phyloP scores from a whole-genome alignment of 1,140 invertebrate genomes.

The Caenorhabditis tropicalis region DNA sequence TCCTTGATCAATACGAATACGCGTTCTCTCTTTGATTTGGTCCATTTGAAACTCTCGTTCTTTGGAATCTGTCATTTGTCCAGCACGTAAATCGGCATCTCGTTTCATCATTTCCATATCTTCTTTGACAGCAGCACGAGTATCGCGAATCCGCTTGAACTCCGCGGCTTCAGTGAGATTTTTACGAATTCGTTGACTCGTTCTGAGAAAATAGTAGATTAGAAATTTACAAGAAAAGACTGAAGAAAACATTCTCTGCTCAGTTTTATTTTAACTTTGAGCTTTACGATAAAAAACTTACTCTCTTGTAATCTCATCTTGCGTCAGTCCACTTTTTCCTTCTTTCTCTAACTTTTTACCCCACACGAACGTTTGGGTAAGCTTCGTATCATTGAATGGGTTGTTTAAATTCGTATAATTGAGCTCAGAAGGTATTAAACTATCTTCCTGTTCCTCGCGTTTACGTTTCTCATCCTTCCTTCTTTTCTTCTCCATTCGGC shows the following conservation, averaged over 20 bases:
- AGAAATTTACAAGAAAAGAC: no score
- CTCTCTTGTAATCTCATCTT: slow-evolving; percentile 84
- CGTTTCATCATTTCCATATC: slow-evolving; percentile 85
- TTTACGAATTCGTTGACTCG: slow-evolving; percentile 59
- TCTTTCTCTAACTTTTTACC: slow-evolving; percentile 93
- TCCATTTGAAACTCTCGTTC: slow-evolving; percentile 78
- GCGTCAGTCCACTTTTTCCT: slow-evolving; percentile 81
- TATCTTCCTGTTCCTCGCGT: slow-evolving; percentile 34
- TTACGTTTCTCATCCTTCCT: slow-evolving; percentile 78
- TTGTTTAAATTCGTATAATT: slow-evolving; percentile 94
- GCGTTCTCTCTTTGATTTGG: slow-evolving; percentile 78
- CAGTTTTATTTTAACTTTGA: no score
- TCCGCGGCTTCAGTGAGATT: slow-evolving; percentile 75
- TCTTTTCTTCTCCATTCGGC: slow-evolving; percentile 87
- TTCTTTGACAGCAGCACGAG: slow-evolving; percentile 85
- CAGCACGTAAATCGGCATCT: slow-evolving; percentile 90
- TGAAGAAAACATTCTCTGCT: no score
- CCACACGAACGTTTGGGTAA: slow-evolving; percentile 94
- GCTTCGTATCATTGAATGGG: slow-evolving; percentile 94
- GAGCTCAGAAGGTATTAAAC: slow-evolving; percentile 58
- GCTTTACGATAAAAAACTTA: no score
- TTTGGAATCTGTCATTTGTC: slow-evolving; percentile 86
- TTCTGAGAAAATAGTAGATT: slow-evolving; percentile 77
- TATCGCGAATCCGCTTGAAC: slow-evolving; percentile 83
- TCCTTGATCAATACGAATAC: slow-evolving; percentile 89